Percentiles rank a stretch among this genome's conserved stretches.
phyloP scores from a whole-genome alignment of 2,113 vertebrate genomes.

The Chamaea fasciata region DNA sequence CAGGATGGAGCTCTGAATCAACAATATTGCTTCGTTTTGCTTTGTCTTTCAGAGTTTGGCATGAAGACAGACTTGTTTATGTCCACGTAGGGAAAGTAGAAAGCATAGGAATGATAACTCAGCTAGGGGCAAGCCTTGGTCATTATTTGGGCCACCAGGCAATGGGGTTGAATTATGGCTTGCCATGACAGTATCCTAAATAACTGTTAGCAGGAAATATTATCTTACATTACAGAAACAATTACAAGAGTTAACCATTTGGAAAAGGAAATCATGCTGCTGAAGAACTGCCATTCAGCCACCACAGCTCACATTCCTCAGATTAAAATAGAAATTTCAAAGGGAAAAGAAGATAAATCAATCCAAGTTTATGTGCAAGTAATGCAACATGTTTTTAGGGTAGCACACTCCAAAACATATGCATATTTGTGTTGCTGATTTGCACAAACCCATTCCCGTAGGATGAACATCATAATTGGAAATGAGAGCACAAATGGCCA shows the following conservation, averaged over 20 bases:
- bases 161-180: background rate
- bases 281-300: background rate
- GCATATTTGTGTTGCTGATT: conserved; percentile 10
- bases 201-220: conserved; percentile 40
- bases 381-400: background rate
- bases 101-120: background rate
- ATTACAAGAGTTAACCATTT: conserved; percentile 35
- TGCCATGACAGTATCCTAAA: conserved; percentile 21
- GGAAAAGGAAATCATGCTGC: conserved; percentile 29
- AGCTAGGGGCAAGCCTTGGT: conserved; percentile 20
- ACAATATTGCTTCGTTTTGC: background rate
- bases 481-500: conserved; percentile 24
- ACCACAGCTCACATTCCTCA: background rate
- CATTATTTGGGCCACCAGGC: conserved; percentile 33
- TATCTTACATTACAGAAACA: conserved; percentile 43
- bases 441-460: background rate
- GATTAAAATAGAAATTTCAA: background rate
- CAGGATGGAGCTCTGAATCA: background rate
- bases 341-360: background rate
- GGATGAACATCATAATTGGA: background rate
- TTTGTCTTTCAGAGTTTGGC: background rate
- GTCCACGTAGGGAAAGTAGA: background rate
- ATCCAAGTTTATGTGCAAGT: background rate
- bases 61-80: conserved; percentile 35
- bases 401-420: background rate